Evolutionary conservation across 2,888 invertebrate genomes (phyloP), one percentile per base, ranked within the genome.

Genomic region (Machimus atricapillus): DNA sequence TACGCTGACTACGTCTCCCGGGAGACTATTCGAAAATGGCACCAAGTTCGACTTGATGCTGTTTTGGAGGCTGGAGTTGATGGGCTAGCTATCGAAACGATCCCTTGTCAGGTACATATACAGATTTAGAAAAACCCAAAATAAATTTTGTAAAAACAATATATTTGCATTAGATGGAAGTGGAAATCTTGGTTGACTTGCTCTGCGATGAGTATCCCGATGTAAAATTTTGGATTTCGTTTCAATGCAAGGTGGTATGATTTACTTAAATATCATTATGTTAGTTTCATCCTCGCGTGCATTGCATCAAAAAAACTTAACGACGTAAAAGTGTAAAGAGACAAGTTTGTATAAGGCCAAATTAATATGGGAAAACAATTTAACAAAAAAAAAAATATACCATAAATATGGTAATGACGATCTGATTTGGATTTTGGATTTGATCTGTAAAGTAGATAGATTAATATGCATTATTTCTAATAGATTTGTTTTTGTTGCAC

Each of bases 61-160:
- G 93, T 98, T 40, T 92, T 97, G 27, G 95, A 96, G 89, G 96
- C 95, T 2, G 97, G 97, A 0, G 96, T 96, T 1, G 97, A 98
- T 92, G 92, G 97, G 7, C 92, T 99, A 88, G 98, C 97, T 1
- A 93, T 98, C 89, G 98, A 99, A 93, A 99, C 99, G 0, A 97
- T 98, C 90, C 98, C 99, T 8, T 96, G 97, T 89, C 94, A 95
- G 90, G 94, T 94, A 90, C n/a, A n/a, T n/a, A n/a, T 5, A 86
- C 7, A 46, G 31, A 31, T 19, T 74, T n/a, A 58, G 43, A 52
- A 52, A 52, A 52, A 12, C 43, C 12, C 43, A 43, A 43, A 9
- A 12, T 43, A 2, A 12, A 43, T 43, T 12, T 12, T 43, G 43
- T 34, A 34, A n/a, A 87, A 86, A 76, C 16, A 14, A 46, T n/a